phyloP scores from a whole-genome alignment of 2,888 invertebrate genomes.

The Parochlus steinenii region DNA sequence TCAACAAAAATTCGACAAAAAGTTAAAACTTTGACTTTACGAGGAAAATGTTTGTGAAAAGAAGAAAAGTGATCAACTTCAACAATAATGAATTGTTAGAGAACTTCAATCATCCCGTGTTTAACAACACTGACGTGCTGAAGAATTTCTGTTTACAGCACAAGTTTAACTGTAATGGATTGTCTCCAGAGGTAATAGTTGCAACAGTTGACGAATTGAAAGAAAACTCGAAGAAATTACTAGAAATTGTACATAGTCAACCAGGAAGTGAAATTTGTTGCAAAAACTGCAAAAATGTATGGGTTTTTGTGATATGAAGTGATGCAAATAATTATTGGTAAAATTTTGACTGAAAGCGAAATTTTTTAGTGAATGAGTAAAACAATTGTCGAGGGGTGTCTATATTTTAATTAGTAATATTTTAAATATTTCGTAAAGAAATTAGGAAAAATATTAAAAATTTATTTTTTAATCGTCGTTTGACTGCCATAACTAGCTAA shows the following conservation, averaged over 20 bases:
- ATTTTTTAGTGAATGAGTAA: too few relatives aligned
- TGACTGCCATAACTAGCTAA: too few relatives aligned
- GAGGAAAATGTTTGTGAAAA: conserved; percentile 12
- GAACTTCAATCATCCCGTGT: conserved; percentile 11
- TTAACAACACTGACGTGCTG: conserved; percentile 6
- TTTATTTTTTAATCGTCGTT: too few relatives aligned
- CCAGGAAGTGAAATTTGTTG: conserved; percentile 1
- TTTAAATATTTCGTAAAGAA: too few relatives aligned
- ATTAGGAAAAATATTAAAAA: too few relatives aligned
- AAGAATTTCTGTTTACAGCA: conserved; percentile 12
- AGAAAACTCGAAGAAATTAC: neutral
- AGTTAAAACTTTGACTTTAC: too few relatives aligned
- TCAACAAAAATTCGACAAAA: too few relatives aligned
- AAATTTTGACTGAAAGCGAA: too few relatives aligned
- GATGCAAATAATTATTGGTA: too few relatives aligned
- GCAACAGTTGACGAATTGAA: neutral
- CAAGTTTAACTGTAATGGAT: conserved; percentile 12
- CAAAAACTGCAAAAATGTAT: conserved; percentile 1
- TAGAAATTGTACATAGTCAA: neutral
- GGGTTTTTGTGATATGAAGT: too few relatives aligned
- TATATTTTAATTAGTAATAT: too few relatives aligned
- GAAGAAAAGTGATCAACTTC: conserved; percentile 7
- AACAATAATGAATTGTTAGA: conserved; percentile 12
- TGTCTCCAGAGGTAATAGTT: conserved; percentile 12
- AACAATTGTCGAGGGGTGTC: too few relatives aligned